These are phyloP conservation scores for Bos javanicus DNA, from an alignment of 2,113 vertebrate species.

Conservation along the genomic window DNA sequence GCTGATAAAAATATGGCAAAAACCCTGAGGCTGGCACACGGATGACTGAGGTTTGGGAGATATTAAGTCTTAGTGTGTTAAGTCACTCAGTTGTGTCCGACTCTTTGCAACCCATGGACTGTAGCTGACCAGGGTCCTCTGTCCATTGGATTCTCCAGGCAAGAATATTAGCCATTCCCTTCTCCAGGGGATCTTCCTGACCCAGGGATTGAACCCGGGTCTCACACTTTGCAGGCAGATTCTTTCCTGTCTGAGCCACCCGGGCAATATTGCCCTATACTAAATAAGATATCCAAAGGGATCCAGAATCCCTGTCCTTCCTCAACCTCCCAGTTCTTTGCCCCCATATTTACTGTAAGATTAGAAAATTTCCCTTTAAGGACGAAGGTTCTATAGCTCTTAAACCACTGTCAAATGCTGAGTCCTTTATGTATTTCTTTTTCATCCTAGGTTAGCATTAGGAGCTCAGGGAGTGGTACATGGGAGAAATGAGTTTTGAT, in stretches of 20 bases:
- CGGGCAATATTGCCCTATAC: neutral
- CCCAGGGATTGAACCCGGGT: neutral
- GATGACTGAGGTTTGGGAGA: too few relatives aligned
- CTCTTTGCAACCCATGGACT: neutral
- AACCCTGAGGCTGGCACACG: neutral
- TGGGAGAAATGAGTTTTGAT: neutral
- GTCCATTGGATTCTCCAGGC: neutral
- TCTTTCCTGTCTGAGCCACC: neutral
- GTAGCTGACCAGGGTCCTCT: neutral
- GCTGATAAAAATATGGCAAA: neutral
- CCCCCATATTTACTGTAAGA: neutral
- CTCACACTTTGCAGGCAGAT: neutral
- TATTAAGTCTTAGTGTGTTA: neutral
- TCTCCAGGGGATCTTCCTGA: neutral
- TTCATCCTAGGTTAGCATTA: neutral
- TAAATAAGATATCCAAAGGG: too few relatives aligned
- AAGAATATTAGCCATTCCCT: neutral
- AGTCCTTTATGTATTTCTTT: neutral
- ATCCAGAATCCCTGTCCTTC: neutral
- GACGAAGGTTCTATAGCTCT: neutral
- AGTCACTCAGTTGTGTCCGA: neutral
- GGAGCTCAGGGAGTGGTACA: neutral
- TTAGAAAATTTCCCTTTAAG: neutral
- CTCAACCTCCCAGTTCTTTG: neutral
- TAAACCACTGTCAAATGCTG: neutral